Percentiles rank a stretch among this genome's conserved stretches.
Evolutionary conservation across 2,113 vertebrate species (phyloP).

Genomic region (Xiphophorus hellerii): DNA sequence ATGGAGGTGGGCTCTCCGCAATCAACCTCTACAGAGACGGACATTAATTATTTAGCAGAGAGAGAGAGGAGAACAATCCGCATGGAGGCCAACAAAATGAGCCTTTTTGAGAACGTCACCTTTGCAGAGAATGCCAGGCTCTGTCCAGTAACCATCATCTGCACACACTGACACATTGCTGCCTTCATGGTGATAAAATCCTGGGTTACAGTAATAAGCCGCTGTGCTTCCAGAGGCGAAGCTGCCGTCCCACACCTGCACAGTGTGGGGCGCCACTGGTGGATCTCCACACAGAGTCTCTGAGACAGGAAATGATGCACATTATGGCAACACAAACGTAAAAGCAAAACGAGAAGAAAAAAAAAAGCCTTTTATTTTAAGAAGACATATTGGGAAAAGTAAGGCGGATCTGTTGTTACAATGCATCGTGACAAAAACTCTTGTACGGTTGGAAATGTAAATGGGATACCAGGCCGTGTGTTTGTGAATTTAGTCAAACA

Average conservation of each 20-base stretch:
- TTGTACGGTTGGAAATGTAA: no score
- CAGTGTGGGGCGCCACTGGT: conserved; percentile 72
- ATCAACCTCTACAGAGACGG: conserved; percentile 63
- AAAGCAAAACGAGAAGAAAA: no score
- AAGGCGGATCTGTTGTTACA: background rate
- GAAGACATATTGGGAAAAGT: background rate
- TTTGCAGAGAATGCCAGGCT: conserved; percentile 74
- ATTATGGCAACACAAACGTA: background rate
- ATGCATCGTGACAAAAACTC: background rate
- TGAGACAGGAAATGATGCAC: conserved; percentile 52
- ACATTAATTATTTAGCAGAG: conserved; percentile 16
- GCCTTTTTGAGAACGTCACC: conserved; percentile 61
- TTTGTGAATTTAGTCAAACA: no score
- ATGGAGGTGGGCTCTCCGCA: conserved; percentile 63
- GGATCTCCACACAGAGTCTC: conserved; percentile 83
- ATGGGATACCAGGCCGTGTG: no score
- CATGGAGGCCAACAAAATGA: background rate
- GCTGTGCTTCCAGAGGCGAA: conserved; percentile 74
- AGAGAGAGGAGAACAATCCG: background rate
- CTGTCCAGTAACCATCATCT: conserved; percentile 78
- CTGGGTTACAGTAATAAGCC: conserved; percentile 73
- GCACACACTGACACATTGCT: conserved; percentile 73
- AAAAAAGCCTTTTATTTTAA: background rate
- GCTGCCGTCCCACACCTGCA: conserved; percentile 78
- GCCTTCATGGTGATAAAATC: conserved; percentile 66